Evolutionary conservation across 2,113 vertebrate genomes (phyloP), one percentile per base, ranked within the genome.

Genomic region (Colinus virginianus): DNA sequence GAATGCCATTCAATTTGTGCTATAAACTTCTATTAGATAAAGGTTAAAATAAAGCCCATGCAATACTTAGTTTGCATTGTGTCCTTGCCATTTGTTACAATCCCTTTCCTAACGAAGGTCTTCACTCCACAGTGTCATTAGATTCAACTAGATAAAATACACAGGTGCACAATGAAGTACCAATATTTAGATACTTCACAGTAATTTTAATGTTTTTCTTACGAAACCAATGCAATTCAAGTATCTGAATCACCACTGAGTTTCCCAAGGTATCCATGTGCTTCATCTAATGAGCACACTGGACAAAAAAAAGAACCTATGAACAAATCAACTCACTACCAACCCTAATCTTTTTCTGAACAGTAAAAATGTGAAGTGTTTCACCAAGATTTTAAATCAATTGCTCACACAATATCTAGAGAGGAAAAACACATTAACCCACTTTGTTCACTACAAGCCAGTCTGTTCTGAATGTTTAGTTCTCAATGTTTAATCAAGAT

Each of bases 201-300:
- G 25, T 18, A n/a, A 61, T 43, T 76, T 1, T 1, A 46, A 23
- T 26, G 1, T 36, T 43, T 83, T 61, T 56, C n/a, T 83, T 32
- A 12, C 3, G 30, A 86, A 88, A 94, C 38, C 64, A 66, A 63
- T 25, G 64, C 1, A 83, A 13, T 15, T 26, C 61, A 74, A 25
- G n/a, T 26, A 82, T 40, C 19, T 64, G 34, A 32, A 68, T 63
- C 0, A 0, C 38, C 36, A 69, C 3, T 0, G n/a, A 79, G 13
- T 30, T 61, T 76, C 56, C 38, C 14, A 84, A 55, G 16, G 32
- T 22, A 55, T 2, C 49, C 63, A 14, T 0, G 0, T 66, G 20
- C 15, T 77, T 83, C 70, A 53, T 48, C 55, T 82, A 91, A 72
- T 30, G 23, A 86, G 21, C 32, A 74, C 16, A 48, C 10, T 30